These are phyloP conservation scores for Limnephilus marmoratus DNA, from an alignment of 2,888 invertebrate genomes.

Conservation along the genomic window DNA sequence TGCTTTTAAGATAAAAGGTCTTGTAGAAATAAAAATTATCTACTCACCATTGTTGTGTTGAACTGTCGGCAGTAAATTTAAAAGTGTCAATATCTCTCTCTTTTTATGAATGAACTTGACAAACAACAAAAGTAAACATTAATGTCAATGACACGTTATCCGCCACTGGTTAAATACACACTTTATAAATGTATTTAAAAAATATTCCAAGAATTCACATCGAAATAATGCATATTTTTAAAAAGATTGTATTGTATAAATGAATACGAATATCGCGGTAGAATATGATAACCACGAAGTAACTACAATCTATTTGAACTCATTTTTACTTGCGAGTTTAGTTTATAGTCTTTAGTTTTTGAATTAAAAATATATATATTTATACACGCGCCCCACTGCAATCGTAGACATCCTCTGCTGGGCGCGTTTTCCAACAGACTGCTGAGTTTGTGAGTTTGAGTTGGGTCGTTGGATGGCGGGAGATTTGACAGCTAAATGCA, in stretches of 20 bases:
- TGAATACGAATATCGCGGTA: not conserved
- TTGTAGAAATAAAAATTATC: not conserved
- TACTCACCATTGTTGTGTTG: not conserved
- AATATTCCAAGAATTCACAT: not conserved
- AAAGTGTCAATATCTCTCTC: not conserved
- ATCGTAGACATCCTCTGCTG: not conserved
- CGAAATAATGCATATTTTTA: too few species aligned
- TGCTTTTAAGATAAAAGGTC: too few species aligned
- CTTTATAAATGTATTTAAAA: not conserved
- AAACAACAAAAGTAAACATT: not conserved
- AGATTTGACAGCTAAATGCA: conserved; percentile 29
- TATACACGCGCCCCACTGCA: not conserved
- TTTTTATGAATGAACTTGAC: not conserved
- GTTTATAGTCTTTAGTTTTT: not conserved
- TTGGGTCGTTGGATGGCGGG: not conserved
- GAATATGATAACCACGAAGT: not conserved
- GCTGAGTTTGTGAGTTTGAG: too few species aligned
- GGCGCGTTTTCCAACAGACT: conserved; percentile 7
- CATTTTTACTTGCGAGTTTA: not conserved
- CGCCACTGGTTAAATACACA: not conserved
- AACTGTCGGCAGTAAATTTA: not conserved
- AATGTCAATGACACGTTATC: not conserved
- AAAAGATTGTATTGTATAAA: not conserved
- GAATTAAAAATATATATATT: not conserved
- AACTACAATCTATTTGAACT: not conserved